Percentiles rank a stretch among this genome's conserved stretches.
These are phyloP conservation scores for Dysdera silvatica DNA, from an alignment of 1,140 invertebrate genomes.

Conservation along the genomic window DNA sequence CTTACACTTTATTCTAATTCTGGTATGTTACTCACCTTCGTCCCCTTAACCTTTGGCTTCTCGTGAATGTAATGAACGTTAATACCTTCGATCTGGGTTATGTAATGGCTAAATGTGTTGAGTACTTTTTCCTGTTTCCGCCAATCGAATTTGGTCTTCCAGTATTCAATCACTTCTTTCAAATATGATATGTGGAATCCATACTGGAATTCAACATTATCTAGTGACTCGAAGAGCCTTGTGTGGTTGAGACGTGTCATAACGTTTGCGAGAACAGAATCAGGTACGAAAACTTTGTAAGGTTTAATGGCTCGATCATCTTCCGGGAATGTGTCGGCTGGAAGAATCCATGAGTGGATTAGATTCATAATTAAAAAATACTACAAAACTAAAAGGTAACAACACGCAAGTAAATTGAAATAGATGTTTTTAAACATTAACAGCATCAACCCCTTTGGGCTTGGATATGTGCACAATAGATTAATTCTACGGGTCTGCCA, in stretches of 20 bases:
- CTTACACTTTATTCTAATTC: no score
- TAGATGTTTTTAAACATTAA: no score
- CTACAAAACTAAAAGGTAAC: no score
- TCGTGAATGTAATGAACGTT: slow-evolving; percentile 55
- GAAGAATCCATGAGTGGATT: no score
- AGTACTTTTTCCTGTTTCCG: slow-evolving; percentile 55
- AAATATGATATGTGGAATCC: slow-evolving; percentile 65
- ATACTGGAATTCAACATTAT: slow-evolving; percentile 62
- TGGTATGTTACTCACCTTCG: no score
- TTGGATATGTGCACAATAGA: no score
- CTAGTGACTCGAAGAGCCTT: slow-evolving; percentile 47
- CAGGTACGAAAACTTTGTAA: slow-evolving; percentile 25
- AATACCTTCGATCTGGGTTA: slow-evolving; percentile 56
- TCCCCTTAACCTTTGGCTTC: no score
- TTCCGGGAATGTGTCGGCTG: no score
- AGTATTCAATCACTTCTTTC: slow-evolving; percentile 62
- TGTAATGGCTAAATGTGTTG: slow-evolving; percentile 40
- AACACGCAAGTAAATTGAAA: no score
- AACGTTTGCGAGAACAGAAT: slow-evolving; percentile 22
- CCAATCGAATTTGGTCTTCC: slow-evolving; percentile 66
- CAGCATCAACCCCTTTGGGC: no score
- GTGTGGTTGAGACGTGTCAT: slow-evolving; percentile 14
- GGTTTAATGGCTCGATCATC: slow-evolving; percentile 15
- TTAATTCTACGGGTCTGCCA: no score
- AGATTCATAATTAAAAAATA: no score